These are phyloP conservation scores for Myotis findleyi DNA, from an alignment of 2,797 vertebrate species.

Conservation along the genomic window DNA sequence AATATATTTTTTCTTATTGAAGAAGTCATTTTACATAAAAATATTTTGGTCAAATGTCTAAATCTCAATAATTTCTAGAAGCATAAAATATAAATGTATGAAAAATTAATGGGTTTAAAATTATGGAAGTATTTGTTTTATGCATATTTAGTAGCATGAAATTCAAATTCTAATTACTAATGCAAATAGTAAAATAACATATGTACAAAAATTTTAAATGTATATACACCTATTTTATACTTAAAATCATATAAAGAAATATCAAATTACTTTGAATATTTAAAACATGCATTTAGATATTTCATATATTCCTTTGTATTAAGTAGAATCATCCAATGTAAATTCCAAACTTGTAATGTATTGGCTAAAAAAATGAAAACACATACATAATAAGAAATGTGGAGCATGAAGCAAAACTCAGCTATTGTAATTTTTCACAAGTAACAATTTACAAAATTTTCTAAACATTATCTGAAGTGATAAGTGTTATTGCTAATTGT, in stretches of 20 bases:
- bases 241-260: background rate
- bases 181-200: background rate
- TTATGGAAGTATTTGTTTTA: conserved; percentile 51
- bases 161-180: background rate
- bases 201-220: background rate
- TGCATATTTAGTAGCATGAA: background rate
- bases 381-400: background rate
- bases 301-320: background rate
- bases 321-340: background rate
- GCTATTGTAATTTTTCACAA: conserved; percentile 64
- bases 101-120: conserved; percentile 61
- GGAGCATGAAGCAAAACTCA: background rate
- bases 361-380: background rate
- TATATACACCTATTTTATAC: background rate
- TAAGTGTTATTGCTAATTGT: background rate
- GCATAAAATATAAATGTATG: conserved; percentile 54
- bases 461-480: conserved; percentile 52
- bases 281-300: background rate
- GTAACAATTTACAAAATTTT: conserved; percentile 76
- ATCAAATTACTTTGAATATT: background rate
- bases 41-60: conserved; percentile 80
- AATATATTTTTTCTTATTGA: conserved; percentile 67
- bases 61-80: conserved; percentile 63
- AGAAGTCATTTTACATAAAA: conserved; percentile 76
- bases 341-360: background rate